Conservation (phyloP, 2,113 vertebrate species). For the Esox niger region DNA sequence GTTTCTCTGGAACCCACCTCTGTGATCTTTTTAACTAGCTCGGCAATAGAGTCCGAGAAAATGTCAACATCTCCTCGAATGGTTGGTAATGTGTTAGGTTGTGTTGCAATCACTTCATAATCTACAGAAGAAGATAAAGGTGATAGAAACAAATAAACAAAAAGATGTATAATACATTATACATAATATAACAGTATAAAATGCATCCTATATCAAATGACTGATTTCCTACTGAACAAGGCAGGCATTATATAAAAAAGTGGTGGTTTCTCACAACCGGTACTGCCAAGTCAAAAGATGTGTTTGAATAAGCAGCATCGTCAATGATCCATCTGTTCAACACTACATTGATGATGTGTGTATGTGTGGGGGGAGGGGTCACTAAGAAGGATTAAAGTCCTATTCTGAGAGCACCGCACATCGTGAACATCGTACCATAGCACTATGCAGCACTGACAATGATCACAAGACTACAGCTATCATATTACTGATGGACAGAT, state of each 20-base stretch:
- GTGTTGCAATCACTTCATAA: neutral
- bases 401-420: slow-evolving; percentile 56
- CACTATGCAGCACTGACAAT: slow-evolving; percentile 3
- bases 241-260: neutral
- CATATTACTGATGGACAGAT: neutral
- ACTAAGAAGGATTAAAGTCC: slow-evolving; percentile 64
- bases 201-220: neutral
- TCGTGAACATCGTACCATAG: slow-evolving; percentile 33
- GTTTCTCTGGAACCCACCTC: neutral
- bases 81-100: neutral
- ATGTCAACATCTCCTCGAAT: neutral
- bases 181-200: too few species aligned
- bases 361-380: too few species aligned
- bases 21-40: neutral
- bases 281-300: too few species aligned
- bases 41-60: neutral
- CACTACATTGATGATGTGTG: slow-evolving; percentile 45
- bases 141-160: neutral
- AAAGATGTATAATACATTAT: neutral
- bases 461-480: neutral
- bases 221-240: neutral
- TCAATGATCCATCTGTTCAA: slow-evolving; percentile 7
- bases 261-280: neutral
- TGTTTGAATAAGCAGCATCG: too few species aligned
- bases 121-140: slow-evolving; percentile 14